phyloP scores from a whole-genome alignment of 92 coral and sea anemone species.

The Heteractis magnifica region DNA sequence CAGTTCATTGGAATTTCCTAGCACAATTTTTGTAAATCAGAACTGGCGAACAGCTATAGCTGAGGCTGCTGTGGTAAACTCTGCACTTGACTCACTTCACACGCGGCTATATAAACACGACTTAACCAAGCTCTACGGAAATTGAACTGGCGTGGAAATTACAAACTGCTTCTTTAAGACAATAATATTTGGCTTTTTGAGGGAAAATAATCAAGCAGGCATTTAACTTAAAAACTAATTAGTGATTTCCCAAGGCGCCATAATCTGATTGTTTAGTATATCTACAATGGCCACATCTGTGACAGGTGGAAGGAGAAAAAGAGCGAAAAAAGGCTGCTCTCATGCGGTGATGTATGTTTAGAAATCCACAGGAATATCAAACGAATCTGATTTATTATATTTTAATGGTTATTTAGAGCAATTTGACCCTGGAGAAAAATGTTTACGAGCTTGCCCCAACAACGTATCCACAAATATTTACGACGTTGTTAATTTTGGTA shows the following conservation, averaged over 20 bases:
- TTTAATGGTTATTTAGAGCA: background rate
- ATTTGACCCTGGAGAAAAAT: background rate
- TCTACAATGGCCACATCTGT: constrained; percentile 36
- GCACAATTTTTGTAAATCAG: background rate
- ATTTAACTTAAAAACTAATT: constrained; percentile 43
- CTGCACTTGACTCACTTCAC: background rate
- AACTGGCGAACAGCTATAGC: background rate
- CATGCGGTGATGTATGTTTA: background rate
- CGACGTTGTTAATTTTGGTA: background rate
- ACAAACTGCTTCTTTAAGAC: constrained; percentile 42
- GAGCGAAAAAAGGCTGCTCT: background rate
- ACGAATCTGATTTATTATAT: background rate
- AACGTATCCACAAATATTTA: background rate
- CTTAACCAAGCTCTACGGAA: constrained; percentile 40
- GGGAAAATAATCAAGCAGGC: constrained; percentile 35
- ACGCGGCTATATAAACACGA: constrained; percentile 24
- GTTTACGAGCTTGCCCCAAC: background rate
- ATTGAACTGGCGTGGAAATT: constrained; percentile 32
- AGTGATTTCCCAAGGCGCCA: constrained; percentile 45
- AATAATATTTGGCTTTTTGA: constrained; percentile 41
- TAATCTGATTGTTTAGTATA: constrained; percentile 35
- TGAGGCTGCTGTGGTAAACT: background rate
- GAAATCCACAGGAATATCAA: background rate
- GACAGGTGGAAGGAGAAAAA: constrained; percentile 11
- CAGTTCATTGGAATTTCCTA: constrained; percentile 19